phyloP scores from a whole-genome alignment of 2,113 vertebrate species.

The Lanius ludovicianus region DNA sequence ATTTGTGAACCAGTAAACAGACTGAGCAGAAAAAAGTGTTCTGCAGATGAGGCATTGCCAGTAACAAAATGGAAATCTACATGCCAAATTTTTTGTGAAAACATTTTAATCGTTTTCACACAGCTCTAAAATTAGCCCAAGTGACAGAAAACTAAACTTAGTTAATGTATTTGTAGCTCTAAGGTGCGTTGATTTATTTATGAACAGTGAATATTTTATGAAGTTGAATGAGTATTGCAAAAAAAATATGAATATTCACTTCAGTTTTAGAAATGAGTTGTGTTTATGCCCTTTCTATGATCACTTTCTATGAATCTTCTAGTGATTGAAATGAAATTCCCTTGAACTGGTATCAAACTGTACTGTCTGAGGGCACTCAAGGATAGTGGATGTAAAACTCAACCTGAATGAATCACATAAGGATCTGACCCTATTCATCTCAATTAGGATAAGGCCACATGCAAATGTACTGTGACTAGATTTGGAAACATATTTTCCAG shows the following conservation, averaged over 20 bases:
- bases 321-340: background rate
- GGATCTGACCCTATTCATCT: background rate
- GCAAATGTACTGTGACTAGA: background rate
- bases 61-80: slow-evolving; percentile 41
- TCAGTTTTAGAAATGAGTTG: slow-evolving; percentile 12
- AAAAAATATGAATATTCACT: slow-evolving; percentile 52
- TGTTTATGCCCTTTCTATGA: background rate
- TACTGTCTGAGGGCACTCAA: background rate
- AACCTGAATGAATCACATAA: background rate
- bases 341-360: background rate
- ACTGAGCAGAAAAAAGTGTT: background rate
- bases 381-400: background rate
- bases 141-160: slow-evolving; percentile 48
- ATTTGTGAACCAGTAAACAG: background rate
- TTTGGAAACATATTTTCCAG: background rate
- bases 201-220: slow-evolving; percentile 62
- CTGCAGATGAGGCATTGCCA: background rate
- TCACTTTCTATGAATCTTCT: slow-evolving; percentile 19
- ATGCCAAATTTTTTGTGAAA: slow-evolving; percentile 52
- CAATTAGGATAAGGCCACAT: background rate
- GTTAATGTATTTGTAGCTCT: slow-evolving; percentile 51
- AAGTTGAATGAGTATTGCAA: slow-evolving; percentile 37
- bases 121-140: slow-evolving; percentile 49
- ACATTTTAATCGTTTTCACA: slow-evolving; percentile 43
- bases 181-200: slow-evolving; percentile 59